Conservation (phyloP, 2,113 vertebrate genomes). For the Terrapene triunguis region DNA sequence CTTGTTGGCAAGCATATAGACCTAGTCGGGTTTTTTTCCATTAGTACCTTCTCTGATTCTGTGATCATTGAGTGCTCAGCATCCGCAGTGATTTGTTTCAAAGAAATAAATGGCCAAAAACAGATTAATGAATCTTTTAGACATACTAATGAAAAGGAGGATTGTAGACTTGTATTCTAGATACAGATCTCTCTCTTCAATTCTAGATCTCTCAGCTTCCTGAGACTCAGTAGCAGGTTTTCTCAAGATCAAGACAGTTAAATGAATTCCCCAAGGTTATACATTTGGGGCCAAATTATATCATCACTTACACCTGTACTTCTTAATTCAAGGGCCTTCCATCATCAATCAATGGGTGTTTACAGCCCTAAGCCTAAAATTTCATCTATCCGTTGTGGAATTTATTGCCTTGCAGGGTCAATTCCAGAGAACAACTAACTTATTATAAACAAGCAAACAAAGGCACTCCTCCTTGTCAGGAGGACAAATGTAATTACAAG, state of each 20-base stretch:
- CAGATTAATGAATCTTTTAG: not conserved
- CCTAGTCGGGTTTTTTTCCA: not conserved
- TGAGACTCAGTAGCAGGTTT: not conserved
- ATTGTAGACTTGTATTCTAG: not conserved
- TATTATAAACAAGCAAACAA: not conserved
- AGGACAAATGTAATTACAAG: not conserved
- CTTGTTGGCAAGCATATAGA: not conserved
- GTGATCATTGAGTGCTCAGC: not conserved
- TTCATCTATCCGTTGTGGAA: not conserved
- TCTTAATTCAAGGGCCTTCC: not conserved
- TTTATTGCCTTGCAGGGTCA: not conserved
- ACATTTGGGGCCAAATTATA: not conserved
- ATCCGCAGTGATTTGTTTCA: not conserved
- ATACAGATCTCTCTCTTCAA: not conserved
- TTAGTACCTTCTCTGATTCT: not conserved
- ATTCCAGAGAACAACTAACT: too few relatives aligned
- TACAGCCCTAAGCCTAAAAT: not conserved
- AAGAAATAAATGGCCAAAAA: not conserved
- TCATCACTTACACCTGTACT: not conserved
- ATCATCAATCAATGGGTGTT: accelerated
- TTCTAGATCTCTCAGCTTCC: not conserved
- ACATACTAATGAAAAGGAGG: not conserved
- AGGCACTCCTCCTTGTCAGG: not conserved
- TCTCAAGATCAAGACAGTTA: not conserved
- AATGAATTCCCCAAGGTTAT: not conserved